Percentiles rank a stretch among this genome's conserved stretches.
Conservation (phyloP, 2,888 invertebrate genomes). For the Cosmopolites sordidus region DNA sequence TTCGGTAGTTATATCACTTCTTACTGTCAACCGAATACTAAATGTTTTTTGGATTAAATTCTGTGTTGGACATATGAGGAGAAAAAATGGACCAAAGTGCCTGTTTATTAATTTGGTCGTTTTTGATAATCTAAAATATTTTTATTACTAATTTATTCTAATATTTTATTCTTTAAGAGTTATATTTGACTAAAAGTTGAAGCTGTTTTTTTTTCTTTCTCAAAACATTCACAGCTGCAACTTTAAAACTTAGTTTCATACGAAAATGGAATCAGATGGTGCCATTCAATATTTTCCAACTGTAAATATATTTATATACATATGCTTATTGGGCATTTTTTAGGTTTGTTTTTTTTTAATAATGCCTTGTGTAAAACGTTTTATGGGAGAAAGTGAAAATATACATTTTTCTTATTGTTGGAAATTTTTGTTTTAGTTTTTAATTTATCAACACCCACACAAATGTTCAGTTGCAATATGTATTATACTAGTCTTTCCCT, state of each 20-base stretch:
- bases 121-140: not conserved
- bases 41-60: not conserved
- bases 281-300: slow-evolving; percentile 37
- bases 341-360: slow-evolving; percentile 33
- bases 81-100: not conserved
- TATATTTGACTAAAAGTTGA: not conserved
- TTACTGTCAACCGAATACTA: not conserved
- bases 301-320: slow-evolving; percentile 39
- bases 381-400: slow-evolving; percentile 29
- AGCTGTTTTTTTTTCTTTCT: not conserved
- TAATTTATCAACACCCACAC: slow-evolving; percentile 31
- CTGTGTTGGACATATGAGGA: not conserved
- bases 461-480: slow-evolving; percentile 25
- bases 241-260: not conserved
- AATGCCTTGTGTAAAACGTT: slow-evolving; percentile 17
- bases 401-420: slow-evolving; percentile 34
- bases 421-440: slow-evolving; percentile 37
- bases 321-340: slow-evolving; percentile 38
- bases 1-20: not conserved
- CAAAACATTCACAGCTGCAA: not conserved
- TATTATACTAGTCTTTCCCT: slow-evolving; percentile 1
- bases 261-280: slow-evolving; percentile 42
- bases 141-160: not conserved
- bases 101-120: not conserved
- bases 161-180: not conserved